Conservation (phyloP, 2,888 invertebrate species). For the Heliconius ismenius region DNA sequence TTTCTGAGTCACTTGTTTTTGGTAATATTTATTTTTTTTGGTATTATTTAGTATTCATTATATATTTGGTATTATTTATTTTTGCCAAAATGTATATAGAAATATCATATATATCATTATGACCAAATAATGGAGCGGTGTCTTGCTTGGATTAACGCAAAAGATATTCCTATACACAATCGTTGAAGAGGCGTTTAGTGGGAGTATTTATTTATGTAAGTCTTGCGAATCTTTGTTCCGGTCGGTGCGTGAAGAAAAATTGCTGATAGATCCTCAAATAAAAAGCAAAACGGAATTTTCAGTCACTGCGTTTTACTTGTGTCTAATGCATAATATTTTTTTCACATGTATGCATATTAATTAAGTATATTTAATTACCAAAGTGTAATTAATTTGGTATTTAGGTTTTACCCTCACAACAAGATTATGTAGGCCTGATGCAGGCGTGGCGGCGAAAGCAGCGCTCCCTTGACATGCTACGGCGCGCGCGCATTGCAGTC, state of each 20-base stretch:
- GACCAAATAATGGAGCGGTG: neutral
- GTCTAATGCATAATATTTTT: neutral
- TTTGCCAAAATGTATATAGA: neutral
- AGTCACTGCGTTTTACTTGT: neutral
- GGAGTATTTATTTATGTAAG: neutral
- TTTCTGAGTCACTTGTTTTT: too few species aligned
- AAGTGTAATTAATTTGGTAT: constrained; percentile 36
- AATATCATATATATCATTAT: neutral
- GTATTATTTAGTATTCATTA: too few species aligned
- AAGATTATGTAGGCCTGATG: constrained; percentile 54
- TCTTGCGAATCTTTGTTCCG: neutral
- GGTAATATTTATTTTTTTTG: too few species aligned
- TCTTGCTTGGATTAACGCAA: neutral
- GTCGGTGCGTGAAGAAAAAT: neutral
- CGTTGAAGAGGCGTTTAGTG: neutral
- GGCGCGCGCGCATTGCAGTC: constrained; percentile 81
- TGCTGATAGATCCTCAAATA: neutral
- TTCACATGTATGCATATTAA: neutral
- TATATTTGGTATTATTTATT: too few species aligned
- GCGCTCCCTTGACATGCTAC: constrained; percentile 81
- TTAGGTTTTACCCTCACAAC: constrained; percentile 43
- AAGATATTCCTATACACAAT: neutral
- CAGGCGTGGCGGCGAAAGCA: constrained; percentile 80
- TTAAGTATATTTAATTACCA: neutral
- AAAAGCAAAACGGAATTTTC: neutral